These are phyloP conservation scores for Ceratoteleas bidentatus DNA, from an alignment of 1,140 invertebrate genomes.

Conservation along the genomic window DNA sequence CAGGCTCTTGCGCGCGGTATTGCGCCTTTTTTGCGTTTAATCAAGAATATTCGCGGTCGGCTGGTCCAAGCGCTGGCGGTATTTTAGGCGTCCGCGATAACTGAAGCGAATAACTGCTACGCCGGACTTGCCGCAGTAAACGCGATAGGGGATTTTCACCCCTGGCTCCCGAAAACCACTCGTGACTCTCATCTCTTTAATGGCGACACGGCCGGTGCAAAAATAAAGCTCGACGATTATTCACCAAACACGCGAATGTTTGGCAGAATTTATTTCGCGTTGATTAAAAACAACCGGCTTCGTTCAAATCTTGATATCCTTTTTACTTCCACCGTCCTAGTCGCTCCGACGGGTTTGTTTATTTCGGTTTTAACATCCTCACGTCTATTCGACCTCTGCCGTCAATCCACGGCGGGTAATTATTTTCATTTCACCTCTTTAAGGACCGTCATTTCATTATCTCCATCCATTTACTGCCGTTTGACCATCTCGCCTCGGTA, in stretches of 20 bases:
- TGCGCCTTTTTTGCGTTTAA: conserved; percentile 59
- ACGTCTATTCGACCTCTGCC: no score
- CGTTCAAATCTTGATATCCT: conserved; percentile 36
- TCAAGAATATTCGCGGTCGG: conserved; percentile 68
- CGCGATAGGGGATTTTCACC: conserved; percentile 61
- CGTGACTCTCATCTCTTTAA: conserved; percentile 67
- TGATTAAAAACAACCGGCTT: conserved; percentile 58
- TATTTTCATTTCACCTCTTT: no score
- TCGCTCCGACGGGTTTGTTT: no score
- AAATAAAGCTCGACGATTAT: conserved; percentile 67
- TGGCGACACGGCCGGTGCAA: conserved; percentile 60
- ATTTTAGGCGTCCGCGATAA: conserved; percentile 67
- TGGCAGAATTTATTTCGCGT: conserved; percentile 59
- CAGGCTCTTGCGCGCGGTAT: conserved; percentile 25
- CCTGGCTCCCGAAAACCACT: conserved; percentile 58
- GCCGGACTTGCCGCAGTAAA: conserved; percentile 59
- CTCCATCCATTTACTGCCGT: no score
- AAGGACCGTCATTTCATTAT: no score
- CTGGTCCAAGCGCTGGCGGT: conserved; percentile 55
- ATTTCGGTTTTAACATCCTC: no score
- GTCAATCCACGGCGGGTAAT: no score
- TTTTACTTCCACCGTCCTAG: neutral
- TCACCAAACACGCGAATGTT: conserved; percentile 61
- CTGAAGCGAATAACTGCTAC: conserved; percentile 64
- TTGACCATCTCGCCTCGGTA: no score